phyloP scores from a whole-genome alignment of 2,113 vertebrate genomes.

The Gadus macrocephalus region DNA sequence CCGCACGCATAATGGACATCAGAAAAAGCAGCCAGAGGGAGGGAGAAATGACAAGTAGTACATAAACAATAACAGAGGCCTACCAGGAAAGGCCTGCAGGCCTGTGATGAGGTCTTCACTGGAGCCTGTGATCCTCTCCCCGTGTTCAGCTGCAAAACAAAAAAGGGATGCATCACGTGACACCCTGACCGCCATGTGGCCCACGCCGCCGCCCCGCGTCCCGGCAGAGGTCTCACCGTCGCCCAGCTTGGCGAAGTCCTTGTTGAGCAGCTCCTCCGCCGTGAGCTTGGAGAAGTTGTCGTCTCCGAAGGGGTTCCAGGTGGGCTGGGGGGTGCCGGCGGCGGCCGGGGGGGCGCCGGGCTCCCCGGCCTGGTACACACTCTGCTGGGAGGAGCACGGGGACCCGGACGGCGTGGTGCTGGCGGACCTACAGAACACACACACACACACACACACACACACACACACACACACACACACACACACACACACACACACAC shows the following conservation, averaged over 20 bases:
- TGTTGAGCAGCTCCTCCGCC: conserved; percentile 95
- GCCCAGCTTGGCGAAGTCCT: conserved; percentile 92
- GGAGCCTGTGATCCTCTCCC: conserved; percentile 77
- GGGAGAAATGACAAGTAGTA: too few species aligned
- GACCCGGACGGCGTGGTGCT: conserved; percentile 93
- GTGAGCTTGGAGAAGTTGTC: conserved; percentile 98
- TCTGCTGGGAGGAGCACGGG: conserved; percentile 75
- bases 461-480: conserved; percentile 13
- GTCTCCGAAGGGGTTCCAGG: conserved; percentile 97
- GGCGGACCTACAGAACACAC: conserved; percentile 79
- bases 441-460: background rate
- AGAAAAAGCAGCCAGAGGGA: background rate
- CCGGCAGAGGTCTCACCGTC: conserved; percentile 75
- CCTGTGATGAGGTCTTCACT: conserved; percentile 83
- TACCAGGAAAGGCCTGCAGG: conserved; percentile 85
- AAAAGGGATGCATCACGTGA: conserved; percentile 11
- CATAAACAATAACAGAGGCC: conserved; percentile 77
- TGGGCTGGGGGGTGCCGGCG: conserved; percentile 54
- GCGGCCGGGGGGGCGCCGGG: conserved; percentile 8
- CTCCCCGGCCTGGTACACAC: conserved; percentile 68
- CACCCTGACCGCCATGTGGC: background rate
- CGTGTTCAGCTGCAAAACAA: conserved; percentile 71
- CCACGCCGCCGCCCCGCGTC: background rate
- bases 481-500: too few species aligned
- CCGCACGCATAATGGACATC: background rate